These are phyloP conservation scores for Semibalanus balanoides DNA, from an alignment of 1,140 invertebrate genomes.

Conservation along the genomic window DNA sequence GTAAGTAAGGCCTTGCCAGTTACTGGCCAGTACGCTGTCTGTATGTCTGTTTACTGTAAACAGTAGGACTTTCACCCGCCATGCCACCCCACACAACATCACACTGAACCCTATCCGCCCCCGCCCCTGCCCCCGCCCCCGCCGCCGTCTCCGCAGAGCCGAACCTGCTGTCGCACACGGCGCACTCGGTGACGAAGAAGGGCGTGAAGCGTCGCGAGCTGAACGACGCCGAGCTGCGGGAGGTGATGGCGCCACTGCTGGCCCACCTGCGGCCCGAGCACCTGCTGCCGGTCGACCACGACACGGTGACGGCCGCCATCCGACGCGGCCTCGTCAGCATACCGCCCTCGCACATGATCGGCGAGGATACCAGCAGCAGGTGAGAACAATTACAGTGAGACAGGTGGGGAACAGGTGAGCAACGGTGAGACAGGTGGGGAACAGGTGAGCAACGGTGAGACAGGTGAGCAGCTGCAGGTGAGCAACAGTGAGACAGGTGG, in stretches of 20 bases:
- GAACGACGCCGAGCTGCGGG: conserved; percentile 70
- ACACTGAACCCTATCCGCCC: too few relatives aligned
- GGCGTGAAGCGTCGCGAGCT: conserved; percentile 40
- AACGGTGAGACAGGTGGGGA: neutral
- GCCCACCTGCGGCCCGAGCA: conserved; percentile 74
- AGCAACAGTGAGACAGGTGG: too few relatives aligned
- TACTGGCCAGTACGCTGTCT: too few relatives aligned
- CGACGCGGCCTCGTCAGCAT: conserved; percentile 69
- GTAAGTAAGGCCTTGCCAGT: too few relatives aligned
- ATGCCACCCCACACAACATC: too few relatives aligned
- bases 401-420: neutral
- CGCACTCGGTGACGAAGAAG: conserved; percentile 65
- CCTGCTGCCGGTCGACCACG: conserved; percentile 68
- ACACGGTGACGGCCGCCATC: conserved; percentile 51
- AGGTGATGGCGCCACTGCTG: conserved; percentile 68
- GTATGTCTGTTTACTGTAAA: too few relatives aligned
- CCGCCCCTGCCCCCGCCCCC: too few relatives aligned
- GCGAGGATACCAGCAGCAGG: conserved; percentile 37
- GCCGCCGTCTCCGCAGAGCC: conserved; percentile 47
- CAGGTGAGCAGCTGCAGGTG: too few relatives aligned
- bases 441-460: neutral
- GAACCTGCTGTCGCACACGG: conserved; percentile 77
- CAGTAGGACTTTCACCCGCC: neutral
- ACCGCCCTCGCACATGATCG: conserved; percentile 74
- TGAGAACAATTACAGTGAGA: neutral